Conservation (phyloP, 2,888 invertebrate species). For the Cantharis flavilabris region DNA sequence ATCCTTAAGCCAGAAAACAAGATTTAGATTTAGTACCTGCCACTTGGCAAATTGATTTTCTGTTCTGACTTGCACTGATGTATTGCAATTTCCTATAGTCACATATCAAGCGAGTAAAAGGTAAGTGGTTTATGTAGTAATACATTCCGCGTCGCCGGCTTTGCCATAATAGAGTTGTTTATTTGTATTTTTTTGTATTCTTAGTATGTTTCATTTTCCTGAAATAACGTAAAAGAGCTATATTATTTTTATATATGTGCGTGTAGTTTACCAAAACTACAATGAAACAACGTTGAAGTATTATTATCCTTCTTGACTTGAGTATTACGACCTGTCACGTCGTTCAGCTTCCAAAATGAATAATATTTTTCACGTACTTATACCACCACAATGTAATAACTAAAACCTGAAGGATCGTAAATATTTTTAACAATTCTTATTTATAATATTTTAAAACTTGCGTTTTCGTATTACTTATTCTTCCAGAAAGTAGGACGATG, state of each 20-base stretch:
- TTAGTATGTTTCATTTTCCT: slow-evolving; percentile 14
- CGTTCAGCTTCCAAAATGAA: slow-evolving; percentile 17
- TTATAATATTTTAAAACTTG: background rate
- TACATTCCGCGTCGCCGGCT: slow-evolving; percentile 20
- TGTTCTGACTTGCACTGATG: slow-evolving; percentile 23
- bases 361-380: slow-evolving; percentile 19
- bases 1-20: slow-evolving; percentile 23
- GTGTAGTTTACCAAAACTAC: background rate
- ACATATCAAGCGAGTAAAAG: slow-evolving; percentile 25
- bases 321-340: slow-evolving; percentile 20
- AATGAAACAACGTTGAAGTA: slow-evolving; percentile 12
- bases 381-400: slow-evolving; percentile 9
- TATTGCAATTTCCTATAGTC: slow-evolving; percentile 26
- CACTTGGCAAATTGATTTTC: slow-evolving; percentile 29
- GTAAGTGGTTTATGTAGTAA: slow-evolving; percentile 27
- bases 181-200: slow-evolving; percentile 21
- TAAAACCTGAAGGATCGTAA: slow-evolving; percentile 12
- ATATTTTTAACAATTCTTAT: background rate
- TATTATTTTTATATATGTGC: slow-evolving; percentile 17
- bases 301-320: slow-evolving; percentile 11
- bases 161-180: slow-evolving; percentile 23
- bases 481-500: background rate
- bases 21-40: slow-evolving; percentile 30
- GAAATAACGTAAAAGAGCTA: slow-evolving; percentile 7
- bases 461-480: background rate